Conservation (phyloP, 2,797 vertebrate species). For the Ctenopoma kingsleyae region DNA sequence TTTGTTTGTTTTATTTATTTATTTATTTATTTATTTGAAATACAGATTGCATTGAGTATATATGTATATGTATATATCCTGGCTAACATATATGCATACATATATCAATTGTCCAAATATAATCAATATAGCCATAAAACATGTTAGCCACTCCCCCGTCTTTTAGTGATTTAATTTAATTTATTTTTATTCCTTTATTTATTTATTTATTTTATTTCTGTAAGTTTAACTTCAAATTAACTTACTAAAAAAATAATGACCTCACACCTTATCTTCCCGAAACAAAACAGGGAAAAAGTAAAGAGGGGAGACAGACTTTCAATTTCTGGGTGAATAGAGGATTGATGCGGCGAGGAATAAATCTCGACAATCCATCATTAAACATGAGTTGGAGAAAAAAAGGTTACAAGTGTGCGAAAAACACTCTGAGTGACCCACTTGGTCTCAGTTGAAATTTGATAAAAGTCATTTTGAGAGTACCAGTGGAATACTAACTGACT, state of each 20-base stretch:
- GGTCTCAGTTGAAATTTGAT: conserved; percentile 29
- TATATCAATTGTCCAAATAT: conserved; percentile 79
- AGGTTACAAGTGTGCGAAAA: neutral
- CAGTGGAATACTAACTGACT: conserved; percentile 24
- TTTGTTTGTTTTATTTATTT: conserved; percentile 19
- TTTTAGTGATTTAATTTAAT: conserved; percentile 40
- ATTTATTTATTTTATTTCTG: conserved; percentile 29
- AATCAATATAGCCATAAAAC: conserved; percentile 75
- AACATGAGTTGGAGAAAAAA: conserved; percentile 17
- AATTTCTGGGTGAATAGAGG: conserved; percentile 67
- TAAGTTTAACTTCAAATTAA: conserved; percentile 68
- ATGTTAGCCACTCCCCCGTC: conserved; percentile 65
- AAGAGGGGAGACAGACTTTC: conserved; percentile 61
- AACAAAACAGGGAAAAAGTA: conserved; percentile 58
- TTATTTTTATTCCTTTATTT: neutral
- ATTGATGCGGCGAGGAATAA: conserved; percentile 32
- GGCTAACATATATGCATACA: conserved; percentile 83
- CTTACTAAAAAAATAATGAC: conserved; percentile 81
- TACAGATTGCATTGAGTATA: conserved; percentile 79
- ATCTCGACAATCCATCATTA: conserved; percentile 44
- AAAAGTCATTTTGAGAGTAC: conserved; percentile 30
- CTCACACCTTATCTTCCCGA: conserved; percentile 67
- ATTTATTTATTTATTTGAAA: conserved; percentile 40
- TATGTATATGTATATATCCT: conserved; percentile 83
- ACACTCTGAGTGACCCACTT: conserved; percentile 17